Percentiles rank a stretch among this genome's conserved stretches.
Conservation (phyloP, 53 echinoderm and acorn worm species). For the Holothuria scabra region DNA sequence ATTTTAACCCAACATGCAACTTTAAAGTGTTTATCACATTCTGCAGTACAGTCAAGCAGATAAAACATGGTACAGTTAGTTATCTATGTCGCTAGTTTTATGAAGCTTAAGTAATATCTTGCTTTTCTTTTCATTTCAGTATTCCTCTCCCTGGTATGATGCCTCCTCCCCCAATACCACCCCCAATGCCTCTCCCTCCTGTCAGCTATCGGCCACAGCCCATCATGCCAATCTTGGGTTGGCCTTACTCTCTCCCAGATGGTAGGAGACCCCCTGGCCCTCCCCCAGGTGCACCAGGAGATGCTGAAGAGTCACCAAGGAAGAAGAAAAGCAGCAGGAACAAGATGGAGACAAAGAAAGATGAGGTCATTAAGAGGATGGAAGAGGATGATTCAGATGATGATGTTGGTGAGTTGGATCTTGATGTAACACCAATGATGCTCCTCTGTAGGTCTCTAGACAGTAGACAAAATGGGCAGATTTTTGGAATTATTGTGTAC, state of each 20-base stretch:
- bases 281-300: conserved; percentile 77
- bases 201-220: conserved; percentile 27
- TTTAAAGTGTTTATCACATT: too few relatives aligned
- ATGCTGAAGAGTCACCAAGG: conserved; percentile 54
- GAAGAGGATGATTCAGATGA: conserved; percentile 26
- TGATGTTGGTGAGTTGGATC: background rate
- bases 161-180: conserved; percentile 44
- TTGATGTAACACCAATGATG: too few relatives aligned
- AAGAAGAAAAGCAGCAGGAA: conserved; percentile 44
- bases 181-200: background rate
- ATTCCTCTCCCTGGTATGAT: conserved; percentile 45
- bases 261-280: conserved; percentile 81
- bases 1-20: too few relatives aligned
- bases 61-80: too few relatives aligned
- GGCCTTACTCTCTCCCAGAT: conserved; percentile 69
- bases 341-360: background rate
- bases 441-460: too few relatives aligned
- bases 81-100: too few relatives aligned
- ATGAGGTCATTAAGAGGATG: background rate
- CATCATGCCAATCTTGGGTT: conserved; percentile 34
- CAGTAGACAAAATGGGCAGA: too few relatives aligned
- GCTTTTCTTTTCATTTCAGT: background rate
- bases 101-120: too few relatives aligned
- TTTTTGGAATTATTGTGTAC: too few relatives aligned
- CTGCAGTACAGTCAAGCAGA: too few relatives aligned